These are phyloP conservation scores for Alethe castanea DNA, from an alignment of 2,113 vertebrate genomes.

Conservation along the genomic window DNA sequence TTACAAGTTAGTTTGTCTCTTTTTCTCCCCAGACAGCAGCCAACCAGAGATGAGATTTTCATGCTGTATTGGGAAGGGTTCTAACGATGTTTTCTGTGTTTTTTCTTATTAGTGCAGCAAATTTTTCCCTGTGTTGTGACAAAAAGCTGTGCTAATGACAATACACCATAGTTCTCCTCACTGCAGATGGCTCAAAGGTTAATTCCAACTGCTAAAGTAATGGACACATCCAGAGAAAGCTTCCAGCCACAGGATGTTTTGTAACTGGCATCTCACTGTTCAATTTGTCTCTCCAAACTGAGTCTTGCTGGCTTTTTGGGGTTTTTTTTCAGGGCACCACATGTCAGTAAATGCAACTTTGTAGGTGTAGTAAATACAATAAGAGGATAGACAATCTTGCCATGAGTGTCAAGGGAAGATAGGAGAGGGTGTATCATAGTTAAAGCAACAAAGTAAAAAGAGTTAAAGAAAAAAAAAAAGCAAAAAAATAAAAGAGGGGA, in stretches of 20 bases:
- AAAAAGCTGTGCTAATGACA: constrained; percentile 15
- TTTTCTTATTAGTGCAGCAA: neutral
- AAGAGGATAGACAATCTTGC: neutral
- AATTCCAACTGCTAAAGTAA: constrained; percentile 35
- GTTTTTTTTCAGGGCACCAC: neutral
- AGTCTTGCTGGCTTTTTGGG: neutral
- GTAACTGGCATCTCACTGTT: neutral
- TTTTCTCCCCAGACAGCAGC: neutral
- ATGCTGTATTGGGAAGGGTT: neutral
- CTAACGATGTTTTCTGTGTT: neutral
- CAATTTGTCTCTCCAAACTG: neutral
- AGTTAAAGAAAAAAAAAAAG: neutral
- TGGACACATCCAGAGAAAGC: neutral
- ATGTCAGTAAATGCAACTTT: neutral
- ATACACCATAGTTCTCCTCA: neutral
- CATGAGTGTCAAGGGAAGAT: neutral
- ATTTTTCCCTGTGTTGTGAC: neutral
- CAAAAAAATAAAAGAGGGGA: neutral
- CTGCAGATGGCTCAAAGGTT: constrained; percentile 7
- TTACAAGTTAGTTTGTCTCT: neutral
- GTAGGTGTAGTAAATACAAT: neutral
- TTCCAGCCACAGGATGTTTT: neutral
- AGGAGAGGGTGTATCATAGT: neutral
- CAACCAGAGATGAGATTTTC: neutral
- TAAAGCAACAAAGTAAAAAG: neutral